Evolutionary conservation across 2,888 invertebrate species (phyloP), one percentile per base, ranked within the genome.

Genomic region (Lasioglossum lativentre): DNA sequence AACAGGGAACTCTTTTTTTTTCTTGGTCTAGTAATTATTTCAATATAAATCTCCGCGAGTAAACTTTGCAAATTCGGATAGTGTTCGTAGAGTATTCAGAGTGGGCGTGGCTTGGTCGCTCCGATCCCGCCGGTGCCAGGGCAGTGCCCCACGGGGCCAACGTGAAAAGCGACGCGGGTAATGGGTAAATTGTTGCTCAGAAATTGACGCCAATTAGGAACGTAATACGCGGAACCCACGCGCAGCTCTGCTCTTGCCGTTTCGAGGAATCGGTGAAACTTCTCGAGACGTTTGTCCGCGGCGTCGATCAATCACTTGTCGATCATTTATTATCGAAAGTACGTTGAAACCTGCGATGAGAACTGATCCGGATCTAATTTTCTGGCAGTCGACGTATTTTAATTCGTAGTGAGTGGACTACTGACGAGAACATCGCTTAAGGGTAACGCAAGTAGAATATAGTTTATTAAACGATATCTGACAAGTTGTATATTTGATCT

Each of bases 361-460:
- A 88, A 91, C 87, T 78, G 83, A 80, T 40, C 23, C 79, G 74
- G 87, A 91, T 73, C 63, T 90, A 27, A 86, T 86, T 27, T 34
- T 86, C 14, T 77, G 88, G 5, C 80, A 90, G 8, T 89, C 91
- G 66, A 81, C 84, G 75, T 90, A 90, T 68, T 83, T 91, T 73
- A 90, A 90, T 79, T 76, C 90, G 8, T 90, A 92, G 93, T 92
- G 86, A 91, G 92, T 91, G 76, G 4, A 40, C 34, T 59, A 30
- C 70, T 40, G 45, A 66, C 63, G 71, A 66, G 19, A 34, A 34
- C 66, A 23, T 8, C 34, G 66, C 52, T n/a, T 52, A 52, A 23
- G 52, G 3, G 23, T 52, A 52, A 52, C 52, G n/a, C n/a, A 1
- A 10, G n/a, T 10, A 52, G 52, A n/a, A 52, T n/a, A 23, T 23